Conservation (phyloP, 2,888 invertebrate species). For the Hydrotaea diabolus region DNA sequence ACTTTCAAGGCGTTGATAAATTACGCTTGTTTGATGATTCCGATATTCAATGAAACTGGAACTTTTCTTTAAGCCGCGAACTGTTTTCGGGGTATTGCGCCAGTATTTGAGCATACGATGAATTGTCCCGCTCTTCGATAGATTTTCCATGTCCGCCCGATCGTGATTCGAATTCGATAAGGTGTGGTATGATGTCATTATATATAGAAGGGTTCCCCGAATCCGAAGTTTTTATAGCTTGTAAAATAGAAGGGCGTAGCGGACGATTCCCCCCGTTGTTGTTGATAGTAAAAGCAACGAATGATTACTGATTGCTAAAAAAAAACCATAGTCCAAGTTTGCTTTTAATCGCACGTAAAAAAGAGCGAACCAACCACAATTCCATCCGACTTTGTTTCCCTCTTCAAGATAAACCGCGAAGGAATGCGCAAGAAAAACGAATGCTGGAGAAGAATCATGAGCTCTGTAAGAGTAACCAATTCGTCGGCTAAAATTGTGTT, state of each 20-base stretch:
- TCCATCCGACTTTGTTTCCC: neutral
- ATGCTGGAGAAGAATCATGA: neutral
- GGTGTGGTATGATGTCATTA: slow-evolving; percentile 74
- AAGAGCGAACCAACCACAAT: neutral
- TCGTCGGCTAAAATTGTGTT: neutral
- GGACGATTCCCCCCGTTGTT: neutral
- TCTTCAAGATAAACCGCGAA: neutral
- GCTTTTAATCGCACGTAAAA: neutral
- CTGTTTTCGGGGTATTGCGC: slow-evolving; percentile 74
- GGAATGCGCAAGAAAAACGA: neutral
- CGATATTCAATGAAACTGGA: slow-evolving; percentile 75
- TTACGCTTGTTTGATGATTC: slow-evolving; percentile 60
- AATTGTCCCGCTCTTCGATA: slow-evolving; percentile 65
- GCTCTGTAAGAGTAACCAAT: neutral
- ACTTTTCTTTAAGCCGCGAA: slow-evolving; percentile 73
- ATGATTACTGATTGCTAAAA: slow-evolving; percentile 12
- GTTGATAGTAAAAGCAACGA: slow-evolving; percentile 8
- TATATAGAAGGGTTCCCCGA: neutral
- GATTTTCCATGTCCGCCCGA: slow-evolving; percentile 20
- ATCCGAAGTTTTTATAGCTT: neutral
- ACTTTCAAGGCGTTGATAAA: slow-evolving; percentile 76
- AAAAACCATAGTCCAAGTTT: neutral
- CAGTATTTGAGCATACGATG: slow-evolving; percentile 76
- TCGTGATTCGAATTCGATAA: slow-evolving; percentile 68
- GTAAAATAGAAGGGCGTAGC: neutral